These are phyloP conservation scores for Zosterops hypoxanthus DNA, from an alignment of 2,113 vertebrate species.

Conservation along the genomic window DNA sequence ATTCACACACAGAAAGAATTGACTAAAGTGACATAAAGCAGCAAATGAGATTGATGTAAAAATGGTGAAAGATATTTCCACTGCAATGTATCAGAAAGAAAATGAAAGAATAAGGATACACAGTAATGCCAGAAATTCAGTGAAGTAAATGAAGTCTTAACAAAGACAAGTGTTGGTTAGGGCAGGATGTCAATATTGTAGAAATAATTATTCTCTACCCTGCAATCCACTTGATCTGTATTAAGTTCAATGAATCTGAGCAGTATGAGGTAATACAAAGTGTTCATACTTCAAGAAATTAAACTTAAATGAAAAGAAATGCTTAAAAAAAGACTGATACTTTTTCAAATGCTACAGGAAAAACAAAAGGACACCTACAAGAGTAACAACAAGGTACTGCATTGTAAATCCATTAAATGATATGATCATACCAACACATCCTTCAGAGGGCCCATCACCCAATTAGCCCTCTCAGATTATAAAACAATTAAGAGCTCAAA, in stretches of 20 bases:
- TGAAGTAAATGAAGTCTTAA: background rate
- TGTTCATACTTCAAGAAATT: background rate
- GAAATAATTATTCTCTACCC: background rate
- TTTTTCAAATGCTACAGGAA: background rate
- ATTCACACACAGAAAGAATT: background rate
- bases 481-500: background rate
- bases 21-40: background rate
- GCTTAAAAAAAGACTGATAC: background rate
- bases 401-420: background rate
- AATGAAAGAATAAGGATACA: background rate
- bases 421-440: background rate
- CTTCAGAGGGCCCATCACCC: background rate
- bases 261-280: background rate
- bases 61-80: background rate
- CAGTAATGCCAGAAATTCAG: background rate
- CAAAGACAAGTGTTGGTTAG: background rate
- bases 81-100: background rate
- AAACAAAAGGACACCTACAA: background rate
- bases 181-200: background rate
- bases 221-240: background rate
- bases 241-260: background rate
- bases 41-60: background rate
- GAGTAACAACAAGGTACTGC: background rate
- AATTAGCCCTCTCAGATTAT: background rate
- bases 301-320: background rate